phyloP scores from a whole-genome alignment of 2,888 invertebrate genomes.

The Drosophila pseudotakahashii region DNA sequence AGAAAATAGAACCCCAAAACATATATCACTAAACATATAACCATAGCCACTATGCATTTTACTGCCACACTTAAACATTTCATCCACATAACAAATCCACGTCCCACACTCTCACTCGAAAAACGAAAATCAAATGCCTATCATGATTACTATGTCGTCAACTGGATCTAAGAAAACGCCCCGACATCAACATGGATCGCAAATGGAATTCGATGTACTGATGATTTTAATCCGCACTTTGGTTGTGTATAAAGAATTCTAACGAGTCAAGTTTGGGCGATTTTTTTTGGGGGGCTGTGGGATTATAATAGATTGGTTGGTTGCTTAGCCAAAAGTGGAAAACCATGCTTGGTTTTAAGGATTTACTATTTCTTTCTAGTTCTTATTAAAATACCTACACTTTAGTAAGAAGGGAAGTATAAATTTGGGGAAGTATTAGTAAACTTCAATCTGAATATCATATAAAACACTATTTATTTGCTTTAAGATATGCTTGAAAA shows the following conservation, averaged over 20 bases:
- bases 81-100: background rate
- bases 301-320: background rate
- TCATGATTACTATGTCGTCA: background rate
- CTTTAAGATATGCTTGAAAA: no score
- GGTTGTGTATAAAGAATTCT: slow-evolving; percentile 1
- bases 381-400: no score
- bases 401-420: no score
- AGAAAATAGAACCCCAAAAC: background rate
- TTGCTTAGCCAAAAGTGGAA: no score
- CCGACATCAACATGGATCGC: background rate
- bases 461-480: no score
- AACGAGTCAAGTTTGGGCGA: background rate
- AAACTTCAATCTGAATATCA: no score
- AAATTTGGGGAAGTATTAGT: no score
- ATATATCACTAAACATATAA: no score
- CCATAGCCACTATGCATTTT: no score
- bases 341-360: no score
- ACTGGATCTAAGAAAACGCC: background rate
- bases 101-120: background rate
- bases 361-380: no score
- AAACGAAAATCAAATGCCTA: background rate
- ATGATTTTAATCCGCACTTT: background rate
- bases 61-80: background rate
- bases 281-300: background rate
- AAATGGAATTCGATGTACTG: background rate